A percentile compares a stretch with the other conserved stretches of the same genome.
These are phyloP conservation scores for Bombus soroeensis DNA, from an alignment of 1,140 invertebrate species.

Conservation along the genomic window DNA sequence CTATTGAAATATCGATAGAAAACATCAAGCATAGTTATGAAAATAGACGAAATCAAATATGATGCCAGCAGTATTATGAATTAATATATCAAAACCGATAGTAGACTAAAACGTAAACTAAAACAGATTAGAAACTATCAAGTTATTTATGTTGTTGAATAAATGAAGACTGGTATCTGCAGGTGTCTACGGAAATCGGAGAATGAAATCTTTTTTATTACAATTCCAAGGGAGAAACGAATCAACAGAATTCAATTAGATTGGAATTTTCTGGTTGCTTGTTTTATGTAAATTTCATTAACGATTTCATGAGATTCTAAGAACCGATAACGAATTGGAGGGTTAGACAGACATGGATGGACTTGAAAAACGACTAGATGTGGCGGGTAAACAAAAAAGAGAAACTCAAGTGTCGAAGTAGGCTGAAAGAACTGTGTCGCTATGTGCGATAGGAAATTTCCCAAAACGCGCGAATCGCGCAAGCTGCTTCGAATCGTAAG, in stretches of 20 bases:
- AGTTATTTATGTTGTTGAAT: neutral
- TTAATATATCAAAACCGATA: neutral
- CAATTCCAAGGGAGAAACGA: neutral
- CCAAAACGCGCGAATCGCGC: neutral
- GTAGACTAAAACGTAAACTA: neutral
- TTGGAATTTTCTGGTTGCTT: neutral
- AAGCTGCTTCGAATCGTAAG: neutral
- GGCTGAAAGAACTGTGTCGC: conserved; percentile 28
- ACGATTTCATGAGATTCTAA: neutral
- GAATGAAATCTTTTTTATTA: neutral
- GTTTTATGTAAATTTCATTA: neutral
- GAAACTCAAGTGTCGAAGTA: conserved; percentile 30
- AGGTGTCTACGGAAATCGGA: neutral
- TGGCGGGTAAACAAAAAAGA: conserved; percentile 1
- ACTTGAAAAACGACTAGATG: neutral
- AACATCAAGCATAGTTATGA: too few species aligned
- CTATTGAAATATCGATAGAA: too few species aligned
- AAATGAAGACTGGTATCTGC: too few species aligned
- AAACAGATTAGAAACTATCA: too few species aligned
- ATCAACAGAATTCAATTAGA: neutral
- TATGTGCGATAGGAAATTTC: neutral
- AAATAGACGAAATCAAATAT: too few species aligned
- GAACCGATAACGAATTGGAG: neutral
- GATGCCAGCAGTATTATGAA: too few species aligned
- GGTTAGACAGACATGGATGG: too few species aligned